Base-by-base conservation (phyloP, 2,888 invertebrate genomes). In the Protophormia terraenovae region DNA sequence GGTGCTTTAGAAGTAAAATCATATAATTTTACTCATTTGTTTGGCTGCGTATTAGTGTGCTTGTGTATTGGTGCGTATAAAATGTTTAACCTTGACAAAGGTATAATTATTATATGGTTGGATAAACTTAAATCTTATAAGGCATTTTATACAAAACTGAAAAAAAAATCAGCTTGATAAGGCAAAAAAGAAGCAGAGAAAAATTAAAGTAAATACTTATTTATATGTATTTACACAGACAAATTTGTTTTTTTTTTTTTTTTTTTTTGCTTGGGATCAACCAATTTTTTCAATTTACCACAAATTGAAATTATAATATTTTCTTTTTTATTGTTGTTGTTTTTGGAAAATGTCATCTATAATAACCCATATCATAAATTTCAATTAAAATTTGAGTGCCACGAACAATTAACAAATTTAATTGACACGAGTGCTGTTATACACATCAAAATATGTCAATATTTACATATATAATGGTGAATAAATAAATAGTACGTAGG, bases 51-150 rank as follows among this genome's bases (percentile, higher is more conserved):
- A 5, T 58, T 3, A 8, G 3, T 60, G 60, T 60, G 27, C 14
- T 45, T 29, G 66, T 55, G 41, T 38, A 32, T 38, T 29, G 24
- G 29, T 16, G 62, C 41, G 69, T 53, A 50, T 47, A 27, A 66
- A 72, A 58, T 66, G 64, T 19, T 80, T 84, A 84, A 84, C 80
- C 79, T 84, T 84, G 80, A 72, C 64, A 76, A 58, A 55, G 71
- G 45, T 47, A 69, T 69, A 55, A 45, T 58, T 58, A 79, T 64
- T 32, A 64, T 72, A 79, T 24, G 64, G 41, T 72, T 72, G 64
- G 72, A 22, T 38, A 24, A 38, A 10, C 60, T 71, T 50, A 53
- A 38, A 71, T 71, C 60, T 58, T 71, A 71, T 38, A 78, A 50
- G 32, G 27, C n/a, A 62, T 69, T 69, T 78, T 16, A 71, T 38